A percentile compares a stretch with the other conserved stretches of the same genome.
Conservation (phyloP, 2,113 vertebrate species). For the Oreochromis spilurus region DNA sequence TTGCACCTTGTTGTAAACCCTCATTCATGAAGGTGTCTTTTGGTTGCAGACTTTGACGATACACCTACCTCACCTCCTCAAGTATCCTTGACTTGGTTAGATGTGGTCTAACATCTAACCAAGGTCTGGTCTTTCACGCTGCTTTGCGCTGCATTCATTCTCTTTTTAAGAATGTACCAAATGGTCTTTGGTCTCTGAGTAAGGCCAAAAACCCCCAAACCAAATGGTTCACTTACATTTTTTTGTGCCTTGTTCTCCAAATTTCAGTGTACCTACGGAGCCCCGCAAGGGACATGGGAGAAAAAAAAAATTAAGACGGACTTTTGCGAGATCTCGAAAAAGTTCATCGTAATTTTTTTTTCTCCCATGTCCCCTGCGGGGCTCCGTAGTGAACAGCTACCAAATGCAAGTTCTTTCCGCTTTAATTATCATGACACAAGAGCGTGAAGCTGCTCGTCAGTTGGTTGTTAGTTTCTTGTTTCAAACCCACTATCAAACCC, state of each 20-base stretch:
- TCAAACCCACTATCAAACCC: no score
- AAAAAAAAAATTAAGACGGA: no score
- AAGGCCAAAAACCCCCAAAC: rapidly evolving
- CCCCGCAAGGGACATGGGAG: no score
- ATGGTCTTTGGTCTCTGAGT: not conserved
- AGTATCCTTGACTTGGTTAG: not conserved
- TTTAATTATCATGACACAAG: not conserved
- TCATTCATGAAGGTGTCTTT: not conserved
- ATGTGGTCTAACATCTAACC: not conserved
- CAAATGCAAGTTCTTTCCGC: not conserved
- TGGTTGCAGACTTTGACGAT: not conserved
- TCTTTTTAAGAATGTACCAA: not conserved
- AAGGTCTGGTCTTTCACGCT: not conserved
- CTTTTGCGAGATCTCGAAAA: no score
- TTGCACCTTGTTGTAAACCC: not conserved
- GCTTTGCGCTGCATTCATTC: not conserved
- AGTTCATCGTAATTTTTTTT: no score
- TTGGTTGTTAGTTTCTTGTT: not conserved
- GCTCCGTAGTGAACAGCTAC: not conserved
- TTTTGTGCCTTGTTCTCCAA: not conserved
- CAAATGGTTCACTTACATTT: not conserved
- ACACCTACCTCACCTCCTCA: not conserved
- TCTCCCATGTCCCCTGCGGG: no score
- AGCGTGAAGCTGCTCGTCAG: not conserved
- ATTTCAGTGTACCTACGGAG: no score